Evolutionary conservation across 2,888 invertebrate genomes (phyloP), one percentile per base, ranked within the genome.

Genomic region (Ethmia dodecea): DNA sequence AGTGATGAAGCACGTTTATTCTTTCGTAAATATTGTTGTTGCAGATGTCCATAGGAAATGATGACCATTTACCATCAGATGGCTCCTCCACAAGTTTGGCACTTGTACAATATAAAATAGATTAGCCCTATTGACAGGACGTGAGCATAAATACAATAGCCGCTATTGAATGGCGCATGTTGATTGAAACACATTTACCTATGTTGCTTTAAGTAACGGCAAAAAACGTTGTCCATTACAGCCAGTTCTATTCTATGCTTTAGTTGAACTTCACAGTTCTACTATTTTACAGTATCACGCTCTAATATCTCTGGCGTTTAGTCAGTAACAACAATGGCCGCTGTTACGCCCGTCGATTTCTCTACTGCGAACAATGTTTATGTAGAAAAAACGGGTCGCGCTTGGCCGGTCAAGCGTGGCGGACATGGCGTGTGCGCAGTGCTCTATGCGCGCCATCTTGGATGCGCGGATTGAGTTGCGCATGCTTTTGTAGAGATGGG

Each of bases 301-400:
- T 83, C 83, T 83, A 63, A 79, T 84, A 84, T 83, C 63, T 73
- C 61, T 73, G 52, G 60, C 64, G 66, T 79, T 79, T 77, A 74
- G 71, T 65, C 64, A 62, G 66, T 66, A 58, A 76, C 73, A 79
- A 83, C 81, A 79, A 81, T 78, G 64, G 76, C 69, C 57, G 54
- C 70, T 71, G 83, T 81, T 77, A 81, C 83, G 83, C 77, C 71
- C 73, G 81, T 65, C 81, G 83, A 79, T 83, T 84, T 84, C 79
- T 77, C 81, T 79, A 68, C 75, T 62, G 75, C 72, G 80, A 79
- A 81, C 83, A 83, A 80, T 84, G 80, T 83, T 81, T 78, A 77
- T 80, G 75, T 79, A 35, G 33, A 40, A 40, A 40, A 36, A 34
- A 73, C 61, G 52, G 62, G 76, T 71, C 53, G 53, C 71, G 80